Percentiles rank a stretch among this genome's conserved stretches.
These are phyloP conservation scores for Glaucidium brasilianum DNA, from an alignment of 2,113 vertebrate genomes.

Conservation along the genomic window DNA sequence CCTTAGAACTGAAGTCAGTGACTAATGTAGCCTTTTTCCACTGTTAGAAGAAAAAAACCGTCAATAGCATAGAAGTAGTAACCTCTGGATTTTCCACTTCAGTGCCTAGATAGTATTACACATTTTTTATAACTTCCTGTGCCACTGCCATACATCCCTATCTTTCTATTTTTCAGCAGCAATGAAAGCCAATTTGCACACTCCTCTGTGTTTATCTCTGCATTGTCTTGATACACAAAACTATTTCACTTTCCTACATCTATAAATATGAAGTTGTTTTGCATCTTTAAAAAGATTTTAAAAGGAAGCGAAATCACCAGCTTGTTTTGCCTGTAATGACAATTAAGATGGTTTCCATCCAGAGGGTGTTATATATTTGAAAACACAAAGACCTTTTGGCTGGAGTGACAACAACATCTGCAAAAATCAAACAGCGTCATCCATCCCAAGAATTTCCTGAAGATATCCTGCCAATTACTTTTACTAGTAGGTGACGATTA, in stretches of 20 bases:
- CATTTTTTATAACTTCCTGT: not conserved
- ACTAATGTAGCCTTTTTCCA: not conserved
- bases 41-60: not conserved
- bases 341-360: constrained; percentile 15
- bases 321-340: constrained; percentile 36
- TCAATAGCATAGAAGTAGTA: not conserved
- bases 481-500: constrained; percentile 61
- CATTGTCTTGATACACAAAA: constrained; percentile 52
- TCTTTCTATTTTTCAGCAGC: constrained; percentile 45
- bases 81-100: not conserved
- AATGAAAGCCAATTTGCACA: constrained; percentile 68
- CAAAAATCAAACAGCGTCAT: constrained; percentile 52
- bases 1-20: not conserved
- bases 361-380: not conserved
- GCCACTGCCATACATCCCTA: not conserved
- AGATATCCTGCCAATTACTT: constrained; percentile 62
- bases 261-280: constrained; percentile 57
- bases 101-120: not conserved
- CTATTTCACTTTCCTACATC: constrained; percentile 48
- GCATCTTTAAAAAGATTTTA: constrained; percentile 18
- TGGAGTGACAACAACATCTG: constrained; percentile 56
- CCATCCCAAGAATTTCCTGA: constrained; percentile 67
- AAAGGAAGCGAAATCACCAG: not conserved
- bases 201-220: constrained; percentile 52
- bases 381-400: constrained; percentile 53